Evolutionary conservation across 1,140 invertebrate genomes (phyloP), one percentile per base, ranked within the genome.

Genomic region (Euwallacea similis): DNA sequence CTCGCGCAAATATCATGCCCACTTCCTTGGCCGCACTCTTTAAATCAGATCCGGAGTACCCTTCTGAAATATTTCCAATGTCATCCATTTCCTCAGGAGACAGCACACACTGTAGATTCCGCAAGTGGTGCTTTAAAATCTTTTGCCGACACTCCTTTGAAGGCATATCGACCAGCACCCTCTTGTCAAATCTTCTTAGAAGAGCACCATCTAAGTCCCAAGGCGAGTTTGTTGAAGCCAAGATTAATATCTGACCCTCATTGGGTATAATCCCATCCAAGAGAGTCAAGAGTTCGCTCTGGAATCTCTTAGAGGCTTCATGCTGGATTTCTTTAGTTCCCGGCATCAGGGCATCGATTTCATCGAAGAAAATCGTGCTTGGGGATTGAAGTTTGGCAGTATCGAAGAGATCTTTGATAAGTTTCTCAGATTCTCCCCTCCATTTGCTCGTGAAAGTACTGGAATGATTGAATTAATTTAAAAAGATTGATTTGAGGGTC

Each of bases 351-450:
- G 93, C 91, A 80, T 99, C 97, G 59, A 98, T 90, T 83, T 99
- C 97, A 81, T 99, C 97, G 44, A 99, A 90, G 82, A 99, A 99
- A 74, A 99, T 95, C 46, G 95, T 95, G 1, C 93, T 92, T 0
- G 97, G 97, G 0, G 96, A 90, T 79, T 95, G 90, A 50, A 76
- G 69, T 73, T 91, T 87, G 0, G 97, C 97, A 85, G 96, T 86
- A 73, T 96, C 92, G 74, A 95, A 94, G 11, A 98, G 83, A 0
- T 95, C 87, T 86, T 93, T 88, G 46, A 96, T 86, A 73, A 96
- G 89, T 82, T 97, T 98, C 84, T 98, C 95, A 0, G 94, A 97
- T 76, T 98, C 95, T 0, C 95, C 96, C 62, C 96, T 85, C 95
- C 95, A 98, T 83, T 98, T 98, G 77, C 93, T 95, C 6, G 96